A percentile compares a stretch with the other conserved stretches of the same genome.
Conservation (phyloP, 2,888 invertebrate species). For the Capitulum mitella region DNA sequence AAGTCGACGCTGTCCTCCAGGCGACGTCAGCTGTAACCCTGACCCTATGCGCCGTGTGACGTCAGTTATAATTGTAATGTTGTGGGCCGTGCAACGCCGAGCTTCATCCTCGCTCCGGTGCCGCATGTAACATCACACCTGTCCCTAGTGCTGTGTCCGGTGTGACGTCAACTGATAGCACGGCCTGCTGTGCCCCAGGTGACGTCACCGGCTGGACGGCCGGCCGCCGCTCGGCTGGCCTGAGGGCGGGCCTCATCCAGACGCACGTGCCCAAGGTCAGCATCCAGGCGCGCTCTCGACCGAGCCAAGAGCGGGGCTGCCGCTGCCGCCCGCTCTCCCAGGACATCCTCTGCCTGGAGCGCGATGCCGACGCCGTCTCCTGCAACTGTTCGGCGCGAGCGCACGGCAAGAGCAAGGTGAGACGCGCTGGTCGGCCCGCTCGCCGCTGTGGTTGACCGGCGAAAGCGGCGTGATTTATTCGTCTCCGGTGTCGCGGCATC, state of each 20-base stretch:
- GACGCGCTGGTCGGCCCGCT: not conserved
- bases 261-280: not conserved
- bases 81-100: no score
- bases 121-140: no score
- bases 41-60: no score
- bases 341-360: conserved; percentile 17
- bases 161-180: not conserved
- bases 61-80: no score
- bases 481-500: not conserved
- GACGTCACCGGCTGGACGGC: not conserved
- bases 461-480: not conserved
- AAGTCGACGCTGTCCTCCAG: no score
- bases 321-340: not conserved
- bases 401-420: not conserved
- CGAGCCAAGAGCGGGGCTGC: not conserved
- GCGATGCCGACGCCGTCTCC: not conserved
- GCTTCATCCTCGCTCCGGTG: no score
- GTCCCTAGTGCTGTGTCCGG: not conserved
- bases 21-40: no score
- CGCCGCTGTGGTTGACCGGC: not conserved
- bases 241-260: conserved; percentile 8
- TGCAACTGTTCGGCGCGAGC: not conserved
- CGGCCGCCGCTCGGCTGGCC: conserved; percentile 7
- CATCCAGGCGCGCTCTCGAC: not conserved
- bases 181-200: not conserved